phyloP scores from a whole-genome alignment of 1,140 invertebrate genomes.

The Fopius arisanus region DNA sequence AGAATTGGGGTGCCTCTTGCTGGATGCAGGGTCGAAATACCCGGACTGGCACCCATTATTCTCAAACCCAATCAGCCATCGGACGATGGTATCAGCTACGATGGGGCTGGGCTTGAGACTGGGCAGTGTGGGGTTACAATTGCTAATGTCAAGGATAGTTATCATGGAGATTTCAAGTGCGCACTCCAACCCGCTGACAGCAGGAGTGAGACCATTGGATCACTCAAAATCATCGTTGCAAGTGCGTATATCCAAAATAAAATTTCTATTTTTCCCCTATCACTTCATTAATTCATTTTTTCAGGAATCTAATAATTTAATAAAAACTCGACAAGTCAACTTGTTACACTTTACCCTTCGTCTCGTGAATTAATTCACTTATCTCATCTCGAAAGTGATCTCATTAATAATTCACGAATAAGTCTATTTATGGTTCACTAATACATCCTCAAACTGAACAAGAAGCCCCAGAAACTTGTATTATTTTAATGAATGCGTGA shows the following conservation, averaged over 20 bases:
- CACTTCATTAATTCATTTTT: background rate
- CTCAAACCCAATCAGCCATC: constrained; percentile 42
- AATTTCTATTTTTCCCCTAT: background rate
- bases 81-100: constrained; percentile 64
- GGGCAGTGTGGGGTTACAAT: constrained; percentile 77
- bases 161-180: constrained; percentile 76
- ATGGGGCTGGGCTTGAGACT: constrained; percentile 64
- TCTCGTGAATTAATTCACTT: background rate
- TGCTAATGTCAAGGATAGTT: constrained; percentile 67
- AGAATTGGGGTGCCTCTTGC: constrained; percentile 36
- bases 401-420: background rate
- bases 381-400: background rate
- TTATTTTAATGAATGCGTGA: constrained; percentile 11
- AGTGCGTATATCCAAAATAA: too few species aligned
- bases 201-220: constrained; percentile 54
- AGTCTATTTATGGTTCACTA: background rate
- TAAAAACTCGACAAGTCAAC: too few species aligned
- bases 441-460: background rate
- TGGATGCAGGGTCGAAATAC: constrained; percentile 17
- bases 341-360: too few species aligned
- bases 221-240: constrained; percentile 73
- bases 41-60: constrained; percentile 45
- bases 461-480: background rate
- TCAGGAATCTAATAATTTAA: too few species aligned
- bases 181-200: constrained; percentile 65